Base-by-base conservation (phyloP, 2,797 vertebrate species). In the Betta splendens region DNA sequence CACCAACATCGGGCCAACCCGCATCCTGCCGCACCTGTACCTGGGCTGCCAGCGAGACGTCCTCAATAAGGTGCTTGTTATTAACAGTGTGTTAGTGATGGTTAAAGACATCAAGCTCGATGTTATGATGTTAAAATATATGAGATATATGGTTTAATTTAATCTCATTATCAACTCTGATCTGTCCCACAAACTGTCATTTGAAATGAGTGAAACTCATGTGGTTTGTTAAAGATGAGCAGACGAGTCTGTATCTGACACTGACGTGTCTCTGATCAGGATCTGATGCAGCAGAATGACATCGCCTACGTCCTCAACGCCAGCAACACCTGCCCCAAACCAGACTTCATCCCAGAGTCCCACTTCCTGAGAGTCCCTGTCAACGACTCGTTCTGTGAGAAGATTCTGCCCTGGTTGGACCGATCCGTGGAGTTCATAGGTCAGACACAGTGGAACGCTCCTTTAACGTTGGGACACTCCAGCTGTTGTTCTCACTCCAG, bases 371-470 rank as follows among this genome's bases (percentile, higher is more conserved):
- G 97, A 9, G 95, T 99, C 18, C 97, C 97, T 0, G 95, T 99
- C 69, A 98, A 98, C 0, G 97, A 98, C 83, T 98, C 95, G 59
- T 99, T 98, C 85, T 96, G 96, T 22, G 97, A 98, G 89, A 98
- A 97, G 89, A 99, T 99, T 83, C 87, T 99, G 63, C 97, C 97
- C 0, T 98, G 96, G 96, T 49, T 98, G 88, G 96, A 99, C 89
- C 91, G 92, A 36, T 98, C 97, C 0, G 92, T 99, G 2, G 97
- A 98, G 75, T 99, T 99, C 86, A 98, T 98, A 83, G 96, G 97
- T 98, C 77, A 89, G 92, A 25, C 22, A 22, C 11, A 0, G 11
- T 15, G n/a, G 3, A 5, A 11, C 3, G 10, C 3, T 9, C 9
- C 16, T 37, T 18, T 31, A 2, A 13, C 8, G 15, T 20, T 9